Evolutionary conservation across 2,888 invertebrate genomes (phyloP).

Genomic region (Gymnoscelis rufifasciata): DNA sequence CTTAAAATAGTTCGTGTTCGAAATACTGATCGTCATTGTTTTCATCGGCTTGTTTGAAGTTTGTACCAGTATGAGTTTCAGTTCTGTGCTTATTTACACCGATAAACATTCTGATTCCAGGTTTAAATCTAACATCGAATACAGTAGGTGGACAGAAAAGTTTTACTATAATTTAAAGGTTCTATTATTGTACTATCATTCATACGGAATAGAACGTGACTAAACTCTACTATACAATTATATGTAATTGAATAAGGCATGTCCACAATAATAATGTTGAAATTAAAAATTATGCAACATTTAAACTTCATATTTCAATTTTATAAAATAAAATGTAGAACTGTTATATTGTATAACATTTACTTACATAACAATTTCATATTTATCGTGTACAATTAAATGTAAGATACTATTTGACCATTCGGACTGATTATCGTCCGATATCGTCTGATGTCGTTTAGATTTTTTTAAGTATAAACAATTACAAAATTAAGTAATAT

Average conservation of each 20-base stretch:
- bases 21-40: conserved; percentile 46
- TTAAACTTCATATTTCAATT: too few species aligned
- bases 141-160: conserved; percentile 15
- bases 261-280: neutral
- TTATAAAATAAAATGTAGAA: too few species aligned
- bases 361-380: too few species aligned
- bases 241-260: neutral
- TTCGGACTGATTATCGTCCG: too few species aligned
- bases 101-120: neutral
- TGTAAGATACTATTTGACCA: too few species aligned
- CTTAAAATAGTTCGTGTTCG: conserved; percentile 56
- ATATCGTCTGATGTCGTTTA: too few species aligned
- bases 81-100: neutral
- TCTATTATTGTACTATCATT: conserved; percentile 11
- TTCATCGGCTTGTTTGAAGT: conserved; percentile 25
- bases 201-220: conserved; percentile 1
- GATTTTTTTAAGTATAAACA: too few species aligned
- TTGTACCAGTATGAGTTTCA: neutral
- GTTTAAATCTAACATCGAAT: neutral
- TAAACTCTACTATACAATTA: conserved; percentile 1
- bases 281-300: too few species aligned
- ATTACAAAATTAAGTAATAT: too few species aligned
- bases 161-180: conserved; percentile 13
- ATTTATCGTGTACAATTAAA: too few species aligned
- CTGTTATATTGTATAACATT: too few species aligned